phyloP scores from a whole-genome alignment of 2,888 invertebrate species.

The Entomobrya proxima region DNA sequence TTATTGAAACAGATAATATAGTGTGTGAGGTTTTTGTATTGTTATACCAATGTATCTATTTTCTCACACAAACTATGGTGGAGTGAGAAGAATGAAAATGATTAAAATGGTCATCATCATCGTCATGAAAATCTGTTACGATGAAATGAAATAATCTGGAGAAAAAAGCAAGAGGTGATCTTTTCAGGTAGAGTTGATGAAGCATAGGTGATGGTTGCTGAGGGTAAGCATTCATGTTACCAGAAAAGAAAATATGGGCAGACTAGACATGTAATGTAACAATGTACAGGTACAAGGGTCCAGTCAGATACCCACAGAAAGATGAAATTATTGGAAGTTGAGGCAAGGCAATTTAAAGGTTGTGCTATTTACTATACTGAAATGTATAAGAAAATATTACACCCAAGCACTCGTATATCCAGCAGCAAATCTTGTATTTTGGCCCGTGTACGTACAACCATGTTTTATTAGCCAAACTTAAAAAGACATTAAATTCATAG shows the following conservation, averaged over 20 bases:
- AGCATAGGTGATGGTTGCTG: background rate
- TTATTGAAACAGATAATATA: background rate
- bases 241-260: constrained; percentile 8
- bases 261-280: background rate
- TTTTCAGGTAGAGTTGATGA: background rate
- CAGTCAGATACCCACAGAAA: background rate
- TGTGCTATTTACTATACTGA: too few relatives aligned
- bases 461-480: background rate
- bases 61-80: too few relatives aligned
- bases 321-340: too few relatives aligned
- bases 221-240: constrained; percentile 23
- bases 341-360: too few relatives aligned
- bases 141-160: background rate
- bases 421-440: background rate
- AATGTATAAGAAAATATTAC: too few relatives aligned
- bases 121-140: too few relatives aligned
- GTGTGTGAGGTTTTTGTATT: too few relatives aligned
- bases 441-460: background rate
- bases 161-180: background rate
- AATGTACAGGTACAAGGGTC: background rate
- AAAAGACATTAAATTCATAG: constrained; percentile 24
- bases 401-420: too few relatives aligned
- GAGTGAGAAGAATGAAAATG: background rate
- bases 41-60: background rate
- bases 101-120: background rate